These are phyloP conservation scores for Mythimna vitellina DNA, from an alignment of 2,888 invertebrate genomes.

Conservation along the genomic window DNA sequence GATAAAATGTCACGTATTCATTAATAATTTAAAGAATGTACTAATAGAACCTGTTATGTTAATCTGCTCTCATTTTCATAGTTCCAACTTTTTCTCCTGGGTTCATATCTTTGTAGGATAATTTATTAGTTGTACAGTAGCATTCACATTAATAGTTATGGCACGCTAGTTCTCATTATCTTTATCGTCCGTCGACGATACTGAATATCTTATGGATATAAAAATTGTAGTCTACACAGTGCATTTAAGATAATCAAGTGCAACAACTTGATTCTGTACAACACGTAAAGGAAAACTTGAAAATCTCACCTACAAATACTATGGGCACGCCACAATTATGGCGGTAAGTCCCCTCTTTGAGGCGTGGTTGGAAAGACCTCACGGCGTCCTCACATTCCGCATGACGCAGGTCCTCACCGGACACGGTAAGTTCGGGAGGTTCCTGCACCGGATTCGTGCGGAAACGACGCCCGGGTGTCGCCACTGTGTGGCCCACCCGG, in stretches of 20 bases:
- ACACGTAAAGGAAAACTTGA: too few species aligned
- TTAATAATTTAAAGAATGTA: slow-evolving; percentile 48
- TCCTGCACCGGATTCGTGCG: too few species aligned
- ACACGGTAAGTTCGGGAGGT: too few species aligned
- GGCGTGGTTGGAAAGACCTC: too few species aligned
- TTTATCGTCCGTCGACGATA: slow-evolving; percentile 7
- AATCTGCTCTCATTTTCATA: slow-evolving; percentile 50
- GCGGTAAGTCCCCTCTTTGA: too few species aligned
- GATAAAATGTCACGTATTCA: slow-evolving; percentile 36
- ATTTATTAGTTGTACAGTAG: slow-evolving; percentile 27
- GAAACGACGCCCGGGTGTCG: too few species aligned
- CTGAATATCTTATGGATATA: neutral
- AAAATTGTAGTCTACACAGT: neutral
- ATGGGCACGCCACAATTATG: too few species aligned
- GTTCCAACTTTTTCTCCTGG: slow-evolving; percentile 46
- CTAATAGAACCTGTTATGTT: slow-evolving; percentile 58
- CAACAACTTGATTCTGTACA: neutral
- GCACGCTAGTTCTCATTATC: slow-evolving; percentile 17
- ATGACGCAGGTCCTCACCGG: too few species aligned
- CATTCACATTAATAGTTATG: slow-evolving; percentile 26
- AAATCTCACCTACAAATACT: too few species aligned
- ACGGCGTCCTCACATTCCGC: too few species aligned
- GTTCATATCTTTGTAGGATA: slow-evolving; percentile 27
- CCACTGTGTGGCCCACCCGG: too few species aligned
- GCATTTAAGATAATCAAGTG: neutral